Base-by-base conservation (phyloP, 2,797 vertebrate species). In the Smutsia gigantea region DNA sequence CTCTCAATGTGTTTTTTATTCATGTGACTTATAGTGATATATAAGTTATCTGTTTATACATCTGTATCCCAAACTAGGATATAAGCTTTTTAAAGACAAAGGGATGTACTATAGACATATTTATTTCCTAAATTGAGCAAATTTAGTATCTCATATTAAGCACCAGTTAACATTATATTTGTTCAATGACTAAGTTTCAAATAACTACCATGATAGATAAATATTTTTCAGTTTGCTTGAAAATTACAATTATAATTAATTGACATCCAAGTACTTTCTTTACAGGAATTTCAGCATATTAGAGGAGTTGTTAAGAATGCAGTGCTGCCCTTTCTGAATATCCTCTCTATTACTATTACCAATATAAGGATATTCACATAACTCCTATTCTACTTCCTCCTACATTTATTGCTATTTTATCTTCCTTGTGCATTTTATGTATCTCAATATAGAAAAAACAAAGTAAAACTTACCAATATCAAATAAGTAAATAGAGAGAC, bases 101-200 rank as follows among this genome's bases (percentile, higher is more conserved):
- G 4, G 4, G 17, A 29, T 74, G 2, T 55, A 34, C 71, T 19
- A 25, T 1, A 18, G 18, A 23, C 0, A n/a, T 34, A 75, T 49
- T 77, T 94, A 86, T 85, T 92, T 86, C 55, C 61, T 92, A 82
- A 86, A 46, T 1, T 90, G 49, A 77, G 18, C 21, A 55, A 72
- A 61, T 55, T 29, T 31, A 53, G 0, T 57, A 23, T 87, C 25
- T 29, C 6, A 19, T 64, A 59, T 94, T 53, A 64, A 37, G 11
- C 1, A 69, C 53, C 4, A 55, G 57, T 34, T 95, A 85, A 78
- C 21, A 46, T 42, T 87, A 2, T 59, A 51, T 64, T 75, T 85
- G 25, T 59, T 66, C 39, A 59, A 19, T 72, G 21, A 39, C 53
- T 5, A 71, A 53, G 1, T 75, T 79, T 74, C 69, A 5, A 82